Conservation (phyloP, 2,797 vertebrate species). For the Rhinatrema bivittatum region DNA sequence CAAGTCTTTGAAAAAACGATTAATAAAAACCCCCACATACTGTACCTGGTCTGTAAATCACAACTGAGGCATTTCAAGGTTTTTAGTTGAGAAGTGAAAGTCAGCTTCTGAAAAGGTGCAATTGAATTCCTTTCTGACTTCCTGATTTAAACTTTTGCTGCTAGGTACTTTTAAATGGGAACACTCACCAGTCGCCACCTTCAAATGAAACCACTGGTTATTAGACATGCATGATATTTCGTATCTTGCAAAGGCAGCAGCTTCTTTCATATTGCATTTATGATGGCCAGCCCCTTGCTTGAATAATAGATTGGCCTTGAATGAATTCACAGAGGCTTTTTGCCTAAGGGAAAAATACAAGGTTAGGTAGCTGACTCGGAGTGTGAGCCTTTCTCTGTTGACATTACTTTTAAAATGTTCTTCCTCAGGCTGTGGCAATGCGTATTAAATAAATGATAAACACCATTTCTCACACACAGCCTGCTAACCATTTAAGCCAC, state of each 20-base stretch:
- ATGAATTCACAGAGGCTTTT: conserved; percentile 58
- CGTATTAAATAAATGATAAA: conserved; percentile 74
- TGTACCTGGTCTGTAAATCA: too few species aligned
- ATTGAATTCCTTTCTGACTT: conserved; percentile 29
- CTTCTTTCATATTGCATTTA: conserved; percentile 34
- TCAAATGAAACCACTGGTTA: conserved; percentile 48
- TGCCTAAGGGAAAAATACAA: conserved; percentile 55
- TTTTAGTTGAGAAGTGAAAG: too few species aligned
- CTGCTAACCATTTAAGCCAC: conserved; percentile 16
- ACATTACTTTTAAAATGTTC: conserved; percentile 66
- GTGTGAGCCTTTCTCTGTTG: conserved; percentile 72
- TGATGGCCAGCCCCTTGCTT: conserved; percentile 41
- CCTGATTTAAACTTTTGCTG: conserved; percentile 40
- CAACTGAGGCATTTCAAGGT: too few species aligned
- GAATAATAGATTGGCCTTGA: conserved; percentile 45
- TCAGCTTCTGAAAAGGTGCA: too few species aligned
- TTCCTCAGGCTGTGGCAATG: conserved; percentile 41
- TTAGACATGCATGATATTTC: conserved; percentile 45
- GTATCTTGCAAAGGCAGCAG: conserved; percentile 7
- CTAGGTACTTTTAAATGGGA: conserved; percentile 53
- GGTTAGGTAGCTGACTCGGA: conserved; percentile 57
- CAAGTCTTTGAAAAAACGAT: too few species aligned
- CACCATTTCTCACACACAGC: conserved; percentile 35
- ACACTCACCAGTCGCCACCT: conserved; percentile 34
- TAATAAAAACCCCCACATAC: too few species aligned